Conservation (phyloP, 2,888 invertebrate species). For the Dasypolia templi region DNA sequence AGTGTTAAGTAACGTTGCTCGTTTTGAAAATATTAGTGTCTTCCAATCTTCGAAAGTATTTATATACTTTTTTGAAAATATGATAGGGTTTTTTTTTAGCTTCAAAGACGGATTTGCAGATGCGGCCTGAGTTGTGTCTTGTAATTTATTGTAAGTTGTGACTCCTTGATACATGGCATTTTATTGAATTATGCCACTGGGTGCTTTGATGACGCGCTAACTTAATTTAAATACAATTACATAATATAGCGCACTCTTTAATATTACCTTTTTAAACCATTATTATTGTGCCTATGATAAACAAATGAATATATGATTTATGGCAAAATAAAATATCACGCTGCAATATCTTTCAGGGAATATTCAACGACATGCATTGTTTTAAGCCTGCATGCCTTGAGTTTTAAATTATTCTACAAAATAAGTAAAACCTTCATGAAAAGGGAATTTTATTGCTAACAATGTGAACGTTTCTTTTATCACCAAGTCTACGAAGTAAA, state of each 20-base stretch:
- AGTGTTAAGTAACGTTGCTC: neutral
- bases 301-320: too few species aligned
- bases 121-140: neutral
- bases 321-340: neutral
- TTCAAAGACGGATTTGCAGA: neutral
- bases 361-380: neutral
- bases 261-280: too few species aligned
- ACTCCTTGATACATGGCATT: neutral
- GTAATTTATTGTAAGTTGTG: too few species aligned
- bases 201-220: too few species aligned
- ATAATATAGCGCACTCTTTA: too few species aligned
- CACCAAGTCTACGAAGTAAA: slow-evolving; percentile 38
- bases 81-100: neutral
- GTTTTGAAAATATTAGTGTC: neutral
- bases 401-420: slow-evolving; percentile 7
- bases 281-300: too few species aligned
- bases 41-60: slow-evolving; percentile 8
- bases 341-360: neutral
- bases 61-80: neutral
- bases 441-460: slow-evolving; percentile 30
- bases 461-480: slow-evolving; percentile 35
- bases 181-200: neutral
- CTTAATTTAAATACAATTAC: too few species aligned
- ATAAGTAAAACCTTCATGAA: slow-evolving; percentile 23
- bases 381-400: neutral